Conservation (phyloP, 1,140 invertebrate species). For the Uloborus diversus region DNA sequence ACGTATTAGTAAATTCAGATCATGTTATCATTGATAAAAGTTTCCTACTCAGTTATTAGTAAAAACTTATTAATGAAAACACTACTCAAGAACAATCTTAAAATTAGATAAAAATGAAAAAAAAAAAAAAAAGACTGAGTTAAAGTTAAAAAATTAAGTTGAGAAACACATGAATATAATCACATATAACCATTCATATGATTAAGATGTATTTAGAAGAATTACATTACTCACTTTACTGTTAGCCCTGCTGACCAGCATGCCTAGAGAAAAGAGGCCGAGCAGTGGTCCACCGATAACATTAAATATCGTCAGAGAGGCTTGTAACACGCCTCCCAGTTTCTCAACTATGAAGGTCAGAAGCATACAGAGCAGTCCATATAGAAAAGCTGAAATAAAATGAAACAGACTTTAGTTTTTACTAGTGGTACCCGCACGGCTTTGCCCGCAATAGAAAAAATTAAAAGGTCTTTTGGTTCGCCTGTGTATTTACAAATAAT, state of each 20-base stretch:
- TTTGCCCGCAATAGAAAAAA: too few relatives aligned
- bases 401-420: too few relatives aligned
- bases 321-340: conserved; percentile 78
- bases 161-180: background rate
- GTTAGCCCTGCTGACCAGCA: conserved; percentile 74
- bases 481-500: too few relatives aligned
- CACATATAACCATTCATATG: background rate
- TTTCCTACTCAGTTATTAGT: background rate
- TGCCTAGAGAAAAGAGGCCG: conserved; percentile 81
- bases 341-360: conserved; percentile 79
- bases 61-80: background rate
- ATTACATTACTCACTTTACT: conserved; percentile 65
- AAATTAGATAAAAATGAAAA: background rate
- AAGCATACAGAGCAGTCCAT: conserved; percentile 75
- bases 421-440: too few relatives aligned
- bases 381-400: conserved; percentile 70
- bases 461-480: too few relatives aligned
- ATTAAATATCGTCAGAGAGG: conserved; percentile 80
- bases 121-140: background rate
- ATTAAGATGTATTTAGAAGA: background rate
- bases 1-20: too few relatives aligned
- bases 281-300: conserved; percentile 82
- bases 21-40: too few relatives aligned
- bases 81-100: background rate
- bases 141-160: background rate